Percentiles rank a stretch among this genome's conserved stretches.
Evolutionary conservation across 2,113 vertebrate genomes (phyloP).

Genomic region (Callocephalon fimbriatum): DNA sequence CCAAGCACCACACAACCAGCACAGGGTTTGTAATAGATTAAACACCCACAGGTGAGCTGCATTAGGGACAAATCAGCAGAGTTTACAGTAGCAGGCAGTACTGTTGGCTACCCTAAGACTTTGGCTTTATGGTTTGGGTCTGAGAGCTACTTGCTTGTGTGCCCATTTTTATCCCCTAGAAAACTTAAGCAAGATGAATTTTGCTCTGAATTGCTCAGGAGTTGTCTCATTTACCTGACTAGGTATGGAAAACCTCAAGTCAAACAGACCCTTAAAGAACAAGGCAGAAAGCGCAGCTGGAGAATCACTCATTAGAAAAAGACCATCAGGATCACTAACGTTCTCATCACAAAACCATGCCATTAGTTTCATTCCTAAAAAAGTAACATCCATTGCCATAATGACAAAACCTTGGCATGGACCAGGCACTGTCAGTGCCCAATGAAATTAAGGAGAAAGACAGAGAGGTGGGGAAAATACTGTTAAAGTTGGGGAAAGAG

Average conservation of each 20-base stretch:
- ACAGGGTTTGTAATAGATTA: background rate
- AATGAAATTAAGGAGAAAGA: background rate
- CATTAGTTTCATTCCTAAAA: background rate
- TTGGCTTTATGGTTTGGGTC: fast-evolving
- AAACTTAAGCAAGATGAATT: background rate
- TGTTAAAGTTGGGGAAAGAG: background rate
- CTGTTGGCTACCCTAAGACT: background rate
- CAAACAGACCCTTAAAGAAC: background rate
- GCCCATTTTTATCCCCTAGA: background rate
- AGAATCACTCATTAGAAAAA: background rate
- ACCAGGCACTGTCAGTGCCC: background rate
- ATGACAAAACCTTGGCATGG: background rate
- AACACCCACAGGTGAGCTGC: background rate
- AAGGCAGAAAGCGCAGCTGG: background rate
- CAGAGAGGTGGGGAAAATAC: background rate
- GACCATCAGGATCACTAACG: background rate
- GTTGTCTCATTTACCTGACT: background rate
- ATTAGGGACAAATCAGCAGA: background rate
- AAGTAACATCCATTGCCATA: background rate
- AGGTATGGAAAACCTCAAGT: background rate
- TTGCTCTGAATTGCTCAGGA: background rate
- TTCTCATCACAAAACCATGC: background rate
- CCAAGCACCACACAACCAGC: background rate
- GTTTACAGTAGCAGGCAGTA: background rate
- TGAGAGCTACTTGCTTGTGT: background rate